Evolutionary conservation across 2,797 vertebrate genomes (phyloP), one percentile per base, ranked within the genome.

Genomic region (Hemibagrus guttatus): DNA sequence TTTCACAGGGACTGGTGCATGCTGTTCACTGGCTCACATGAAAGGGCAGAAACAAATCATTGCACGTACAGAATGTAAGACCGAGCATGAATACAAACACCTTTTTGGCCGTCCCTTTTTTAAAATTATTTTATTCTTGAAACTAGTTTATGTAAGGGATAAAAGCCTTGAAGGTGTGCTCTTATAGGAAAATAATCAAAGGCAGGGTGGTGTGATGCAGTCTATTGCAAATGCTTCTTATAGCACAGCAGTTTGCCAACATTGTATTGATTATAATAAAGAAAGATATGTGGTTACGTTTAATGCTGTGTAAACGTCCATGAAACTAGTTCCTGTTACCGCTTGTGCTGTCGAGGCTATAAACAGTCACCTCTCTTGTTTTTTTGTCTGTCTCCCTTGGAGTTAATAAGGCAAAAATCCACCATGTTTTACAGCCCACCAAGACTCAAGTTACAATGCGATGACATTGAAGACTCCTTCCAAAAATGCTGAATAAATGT

Each of bases 141-240:
- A 72, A 72, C 21, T 4, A 35, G 42, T 4, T 49, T 13, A 6
- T 14, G 5, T 74, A 74, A 26, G 35, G 23, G 49, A 74, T 74
- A 46, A 49, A 74, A 49, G 5, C 39, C 23, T 49, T 46, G 69
- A 21, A 4, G 5, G 21, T 26, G 12, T 72, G 42, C 21, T 72
- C 42, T 49, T 74, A 74, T 26, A 74, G 71, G 23, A 49, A 16
- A 74, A 39, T 71, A 71, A 74, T 46, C 71, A 74, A 74, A 74
- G 21, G 14, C 23, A 72, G 1, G 28, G 6, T 68, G 28, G 14
- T 66, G 12, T 31, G 28, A 66, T 66, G 14, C 28, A 19, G n/a
- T 11, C 12, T 13, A 31, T 28, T 12, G 0, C 42, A n/a, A 74
- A 74, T 74, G 26, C 16, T 3, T 49, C 71, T 49, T 49, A 14